Evolutionary conservation across 2,113 vertebrate species (phyloP), one percentile per base, ranked within the genome.

Genomic region (Zapornia atra): DNA sequence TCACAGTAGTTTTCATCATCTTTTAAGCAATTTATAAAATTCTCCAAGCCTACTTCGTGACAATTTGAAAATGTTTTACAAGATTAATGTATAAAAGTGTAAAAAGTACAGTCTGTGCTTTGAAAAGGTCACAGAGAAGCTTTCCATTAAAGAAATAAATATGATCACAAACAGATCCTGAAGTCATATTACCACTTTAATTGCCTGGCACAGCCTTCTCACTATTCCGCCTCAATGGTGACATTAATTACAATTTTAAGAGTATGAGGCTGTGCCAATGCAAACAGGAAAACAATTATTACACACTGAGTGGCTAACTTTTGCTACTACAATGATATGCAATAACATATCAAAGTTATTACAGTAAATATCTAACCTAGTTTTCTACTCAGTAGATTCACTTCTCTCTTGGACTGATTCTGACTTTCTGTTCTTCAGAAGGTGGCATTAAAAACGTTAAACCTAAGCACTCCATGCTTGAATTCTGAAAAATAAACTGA

Each of bases 1-100:
- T 72, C 82, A 84, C 77, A 40, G 69, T 21, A 59, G 25, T 51
- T 95, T 96, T 93, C 88, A 91, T 83, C 15, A 88, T 93, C 53
- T 88, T 92, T 86, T 26, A 63, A 57, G 70, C 72, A 90, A 94
- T 86, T 94, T 90, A 88, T 76, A 79, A 78, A 91, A 95, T 78
- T 70, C 85, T 93, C 59, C 71, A 90, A 91, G 61, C 18, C 60
- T 96, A 51, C 80, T 38, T 12, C 82, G 73, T 25, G 53, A 75
- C 94, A 95, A 95, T 92, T 94, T 83, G 82, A 92, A 96, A 93
- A 29, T 65, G 65, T 60, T 96, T 93, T 92, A 92, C 34, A 91
- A 75, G 72, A 82, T 64, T 83, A 80, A 94, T 80, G 73, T 93
- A 73, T 61, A 59, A 19, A 96, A 72, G 75, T 77, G 40, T 73